A percentile compares a stretch with the other conserved stretches of the same genome.
phyloP scores from a whole-genome alignment of 2,113 vertebrate species.

The Lasiurus cinereus region DNA sequence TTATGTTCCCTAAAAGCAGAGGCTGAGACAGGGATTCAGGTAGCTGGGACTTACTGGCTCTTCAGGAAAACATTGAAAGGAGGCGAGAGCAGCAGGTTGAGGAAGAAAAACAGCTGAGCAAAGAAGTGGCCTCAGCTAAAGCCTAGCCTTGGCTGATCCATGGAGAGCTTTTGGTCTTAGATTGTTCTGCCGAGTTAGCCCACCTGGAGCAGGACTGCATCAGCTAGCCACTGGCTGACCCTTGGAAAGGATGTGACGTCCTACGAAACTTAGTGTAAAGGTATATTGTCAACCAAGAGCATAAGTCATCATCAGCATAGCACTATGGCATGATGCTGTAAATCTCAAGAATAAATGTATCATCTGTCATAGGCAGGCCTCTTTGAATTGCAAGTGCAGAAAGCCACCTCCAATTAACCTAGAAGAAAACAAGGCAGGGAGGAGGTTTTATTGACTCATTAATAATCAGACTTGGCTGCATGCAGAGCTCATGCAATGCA shows the following conservation, averaged over 20 bases:
- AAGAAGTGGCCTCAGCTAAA: not conserved
- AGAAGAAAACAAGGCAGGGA: not conserved
- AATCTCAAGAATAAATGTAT: not conserved
- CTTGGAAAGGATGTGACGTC: too few species aligned
- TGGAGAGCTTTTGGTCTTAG: not conserved
- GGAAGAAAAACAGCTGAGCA: not conserved
- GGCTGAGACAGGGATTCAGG: not conserved
- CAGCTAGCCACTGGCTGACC: not conserved
- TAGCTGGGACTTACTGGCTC: not conserved
- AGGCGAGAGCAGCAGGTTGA: not conserved
- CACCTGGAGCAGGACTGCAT: not conserved
- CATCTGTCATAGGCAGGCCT: not conserved
- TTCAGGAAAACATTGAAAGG: not conserved
- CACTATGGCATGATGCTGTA: too few species aligned
- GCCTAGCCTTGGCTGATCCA: not conserved
- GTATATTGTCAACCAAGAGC: not conserved
- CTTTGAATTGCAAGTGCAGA: not conserved
- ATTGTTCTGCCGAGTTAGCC: not conserved
- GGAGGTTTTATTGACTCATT: not conserved
- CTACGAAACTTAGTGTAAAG: too few species aligned
- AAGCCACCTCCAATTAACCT: not conserved
- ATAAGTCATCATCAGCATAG: not conserved
- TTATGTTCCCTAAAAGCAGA: not conserved
- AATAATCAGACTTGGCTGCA: not conserved
- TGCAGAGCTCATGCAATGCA: not conserved